A percentile compares a stretch with the other conserved stretches of the same genome.
Conservation (phyloP, 2,888 invertebrate species). For the Idaea biselata region DNA sequence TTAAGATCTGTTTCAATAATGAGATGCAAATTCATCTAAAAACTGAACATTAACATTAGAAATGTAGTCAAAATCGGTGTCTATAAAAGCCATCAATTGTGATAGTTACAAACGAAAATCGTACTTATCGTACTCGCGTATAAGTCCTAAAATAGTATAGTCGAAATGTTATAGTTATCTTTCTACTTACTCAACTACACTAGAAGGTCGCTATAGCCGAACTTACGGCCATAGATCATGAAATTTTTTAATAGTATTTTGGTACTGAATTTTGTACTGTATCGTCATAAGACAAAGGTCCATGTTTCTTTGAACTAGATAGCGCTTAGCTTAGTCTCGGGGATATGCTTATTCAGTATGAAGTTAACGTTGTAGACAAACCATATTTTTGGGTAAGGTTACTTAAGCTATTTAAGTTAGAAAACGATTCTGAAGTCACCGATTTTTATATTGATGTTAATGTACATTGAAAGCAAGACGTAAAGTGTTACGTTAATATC, state of each 20-base stretch:
- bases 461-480: slow-evolving; percentile 22
- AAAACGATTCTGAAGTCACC: slow-evolving; percentile 45
- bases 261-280: slow-evolving; percentile 74
- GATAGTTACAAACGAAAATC: slow-evolving; percentile 36
- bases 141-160: slow-evolving; percentile 31
- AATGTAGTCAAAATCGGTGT: slow-evolving; percentile 32
- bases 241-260: slow-evolving; percentile 65
- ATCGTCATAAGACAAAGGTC: slow-evolving; percentile 67
- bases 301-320: slow-evolving; percentile 61
- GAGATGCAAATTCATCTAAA: background rate
- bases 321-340: slow-evolving; percentile 68
- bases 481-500: slow-evolving; percentile 11
- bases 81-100: slow-evolving; percentile 34
- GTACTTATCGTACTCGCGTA: slow-evolving; percentile 30
- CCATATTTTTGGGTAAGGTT: slow-evolving; percentile 56
- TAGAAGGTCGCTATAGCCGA: slow-evolving; percentile 8
- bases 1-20: slow-evolving; percentile 1
- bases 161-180: slow-evolving; percentile 18
- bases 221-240: slow-evolving; percentile 10
- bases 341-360: slow-evolving; percentile 52
- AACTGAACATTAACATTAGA: slow-evolving; percentile 16
- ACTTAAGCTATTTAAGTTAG: slow-evolving; percentile 42
- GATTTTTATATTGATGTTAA: slow-evolving; percentile 50
- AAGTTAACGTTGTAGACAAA: slow-evolving; percentile 49
- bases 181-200: slow-evolving; percentile 21